Percentiles rank a stretch among this genome's conserved stretches.
Evolutionary conservation across 2,113 vertebrate species (phyloP).

Genomic region (Tricholaema leucomelas): DNA sequence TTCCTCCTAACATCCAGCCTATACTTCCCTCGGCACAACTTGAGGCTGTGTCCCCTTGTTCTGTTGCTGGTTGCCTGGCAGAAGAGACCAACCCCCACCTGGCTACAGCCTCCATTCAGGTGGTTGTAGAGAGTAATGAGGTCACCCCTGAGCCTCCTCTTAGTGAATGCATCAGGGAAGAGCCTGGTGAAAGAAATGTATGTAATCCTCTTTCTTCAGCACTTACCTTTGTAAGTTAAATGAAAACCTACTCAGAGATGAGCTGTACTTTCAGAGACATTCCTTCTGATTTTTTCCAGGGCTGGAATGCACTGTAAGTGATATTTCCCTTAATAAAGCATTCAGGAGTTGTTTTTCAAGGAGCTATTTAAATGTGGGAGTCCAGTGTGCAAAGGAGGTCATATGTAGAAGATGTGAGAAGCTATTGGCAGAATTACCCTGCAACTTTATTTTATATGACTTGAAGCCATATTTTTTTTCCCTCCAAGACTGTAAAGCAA

Average conservation of each 20-base stretch:
- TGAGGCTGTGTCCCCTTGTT: too few relatives aligned
- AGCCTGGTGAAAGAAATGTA: background rate
- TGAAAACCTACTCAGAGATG: background rate
- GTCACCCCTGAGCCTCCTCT: too few relatives aligned
- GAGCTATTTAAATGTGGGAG: background rate
- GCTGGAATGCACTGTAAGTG: background rate
- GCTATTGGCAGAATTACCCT: background rate
- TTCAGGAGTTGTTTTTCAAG: background rate
- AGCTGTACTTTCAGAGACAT: background rate
- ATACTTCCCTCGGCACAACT: too few relatives aligned
- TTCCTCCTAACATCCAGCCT: too few relatives aligned
- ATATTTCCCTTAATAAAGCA: constrained; percentile 10
- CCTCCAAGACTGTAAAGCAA: constrained; percentile 7
- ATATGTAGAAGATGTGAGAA: background rate
- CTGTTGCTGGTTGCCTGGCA: too few relatives aligned
- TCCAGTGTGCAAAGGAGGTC: background rate
- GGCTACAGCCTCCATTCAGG: too few relatives aligned
- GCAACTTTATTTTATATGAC: background rate
- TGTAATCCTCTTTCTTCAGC: background rate
- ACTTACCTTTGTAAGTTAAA: background rate
- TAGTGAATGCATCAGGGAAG: background rate
- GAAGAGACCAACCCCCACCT: too few relatives aligned
- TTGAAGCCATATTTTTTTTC: background rate
- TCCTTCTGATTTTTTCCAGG: background rate
- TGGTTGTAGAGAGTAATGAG: too few relatives aligned